Evolutionary conservation across 2,888 invertebrate species (phyloP), one percentile per base, ranked within the genome.

Genomic region (Agrotis exclamationis): DNA sequence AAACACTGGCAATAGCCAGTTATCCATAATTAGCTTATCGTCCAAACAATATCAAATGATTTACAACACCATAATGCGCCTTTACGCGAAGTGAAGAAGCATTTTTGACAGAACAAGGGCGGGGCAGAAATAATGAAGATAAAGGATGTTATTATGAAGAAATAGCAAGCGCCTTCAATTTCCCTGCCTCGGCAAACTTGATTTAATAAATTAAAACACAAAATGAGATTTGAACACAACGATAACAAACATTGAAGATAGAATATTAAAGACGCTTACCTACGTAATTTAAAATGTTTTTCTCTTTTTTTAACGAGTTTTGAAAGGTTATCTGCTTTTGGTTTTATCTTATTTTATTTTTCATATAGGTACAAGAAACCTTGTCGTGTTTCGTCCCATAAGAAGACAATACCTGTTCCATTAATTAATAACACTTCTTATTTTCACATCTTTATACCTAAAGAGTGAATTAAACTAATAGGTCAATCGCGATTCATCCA

Each of bases 131-230:
- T 84, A 84, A 84, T 84, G 84, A 85, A 85, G 84, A 84, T 66
- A 82, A 84, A 84, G 73, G 72, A 65, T 58, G 74, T 71, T 80
- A 85, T 84, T 84, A 85, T 76, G 69, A 65, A 39, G 63, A 74
- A 85, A 84, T 68, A 67, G 84, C 63, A 79, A 65, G 63, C 74
- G 72, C 79, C 76, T 85, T 81, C 82, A 79, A 84, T 84, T 79
- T 76, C 69, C 70, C 68, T 71, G 70, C 62, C 67, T 63, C 51
- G 57, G 59, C 66, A 48, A 71, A 77, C 77, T 75, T 83, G 67
- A 83, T 83, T 83, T 83, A 73, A 85, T 85, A 83, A 85, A 83
- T 83, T 85, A 85, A 83, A 83, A 85, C 63, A 78, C 69, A 73
- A 77, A 83, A 85, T 83, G 73, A 85, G 78, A 76, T 83, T 75